Conservation (phyloP, 2,888 invertebrate species). For the Acleris literana region DNA sequence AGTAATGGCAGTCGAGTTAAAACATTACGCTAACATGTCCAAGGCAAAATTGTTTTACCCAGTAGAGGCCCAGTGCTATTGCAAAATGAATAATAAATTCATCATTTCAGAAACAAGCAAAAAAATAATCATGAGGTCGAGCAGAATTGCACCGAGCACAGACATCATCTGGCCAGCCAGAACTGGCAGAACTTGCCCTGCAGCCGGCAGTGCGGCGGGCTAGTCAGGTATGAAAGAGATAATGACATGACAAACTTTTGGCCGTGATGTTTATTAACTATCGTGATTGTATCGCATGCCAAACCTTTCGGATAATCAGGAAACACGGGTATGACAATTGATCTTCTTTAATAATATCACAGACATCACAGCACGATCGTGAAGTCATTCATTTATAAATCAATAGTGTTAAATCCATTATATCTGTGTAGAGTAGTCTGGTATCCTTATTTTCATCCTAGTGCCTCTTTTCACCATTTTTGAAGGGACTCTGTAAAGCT, state of each 20-base stretch:
- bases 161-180: conserved; percentile 56
- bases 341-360: conserved; percentile 1
- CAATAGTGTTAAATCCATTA: background rate
- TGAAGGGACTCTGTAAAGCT: too few relatives aligned
- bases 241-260: conserved; percentile 59
- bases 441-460: too few relatives aligned
- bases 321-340: conserved; percentile 58
- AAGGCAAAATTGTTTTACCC: too few relatives aligned
- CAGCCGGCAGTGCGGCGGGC: conserved; percentile 71
- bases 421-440: too few relatives aligned
- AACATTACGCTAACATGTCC: too few relatives aligned
- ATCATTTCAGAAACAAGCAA: conserved; percentile 53
- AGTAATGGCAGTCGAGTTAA: too few relatives aligned
- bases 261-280: conserved; percentile 61
- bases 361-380: background rate
- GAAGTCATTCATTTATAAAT: background rate
- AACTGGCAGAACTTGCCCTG: conserved; percentile 69
- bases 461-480: too few relatives aligned
- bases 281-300: conserved; percentile 59
- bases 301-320: conserved; percentile 55
- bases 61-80: too few relatives aligned
- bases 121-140: conserved; percentile 38
- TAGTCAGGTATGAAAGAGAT: conserved; percentile 73
- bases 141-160: conserved; percentile 47
- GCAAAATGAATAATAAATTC: background rate